A percentile compares a stretch with the other conserved stretches of the same genome.
phyloP scores from a whole-genome alignment of 2,113 vertebrate genomes.

The Anguilla japonica region DNA sequence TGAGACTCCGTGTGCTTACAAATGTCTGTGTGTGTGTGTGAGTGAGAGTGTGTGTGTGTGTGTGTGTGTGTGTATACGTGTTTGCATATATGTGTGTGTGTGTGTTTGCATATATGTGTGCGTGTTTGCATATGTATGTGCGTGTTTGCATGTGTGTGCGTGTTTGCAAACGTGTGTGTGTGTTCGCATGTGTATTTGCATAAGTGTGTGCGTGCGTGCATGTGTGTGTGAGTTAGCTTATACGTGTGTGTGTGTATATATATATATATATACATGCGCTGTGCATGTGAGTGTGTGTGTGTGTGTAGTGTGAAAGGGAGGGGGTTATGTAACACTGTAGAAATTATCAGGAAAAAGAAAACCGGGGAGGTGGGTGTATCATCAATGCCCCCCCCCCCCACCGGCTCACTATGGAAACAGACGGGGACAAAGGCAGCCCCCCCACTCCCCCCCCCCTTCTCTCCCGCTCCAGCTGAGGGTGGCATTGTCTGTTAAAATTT shows the following conservation, averaged over 20 bases:
- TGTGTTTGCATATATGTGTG: neutral
- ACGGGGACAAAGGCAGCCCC: neutral
- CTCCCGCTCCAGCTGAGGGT: neutral
- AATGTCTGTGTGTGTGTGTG: neutral
- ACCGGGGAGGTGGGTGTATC: neutral
- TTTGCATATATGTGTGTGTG: neutral
- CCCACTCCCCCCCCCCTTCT: neutral
- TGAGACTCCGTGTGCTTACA: neutral
- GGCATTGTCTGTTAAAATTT: neutral
- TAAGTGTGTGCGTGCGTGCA: conserved; percentile 40
- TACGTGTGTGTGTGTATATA: conserved; percentile 45
- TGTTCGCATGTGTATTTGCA: conserved; percentile 20
- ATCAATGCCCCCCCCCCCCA: neutral
- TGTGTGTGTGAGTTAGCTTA: conserved; percentile 5
- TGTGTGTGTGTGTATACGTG: conserved; percentile 12
- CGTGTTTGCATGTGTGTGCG: conserved; percentile 35
- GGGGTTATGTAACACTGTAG: conserved; percentile 14
- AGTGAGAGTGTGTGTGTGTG: neutral
- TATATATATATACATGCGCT: neutral
- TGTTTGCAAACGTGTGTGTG: neutral
- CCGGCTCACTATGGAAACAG: neutral
- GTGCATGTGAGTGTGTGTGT: neutral
- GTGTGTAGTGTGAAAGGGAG: neutral
- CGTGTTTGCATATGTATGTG: neutral
- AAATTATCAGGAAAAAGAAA: conserved; percentile 6